Percentiles rank a stretch among this genome's conserved stretches.
Evolutionary conservation across 2,113 vertebrate species (phyloP).

Genomic region (Chaenogobius annularis): DNA sequence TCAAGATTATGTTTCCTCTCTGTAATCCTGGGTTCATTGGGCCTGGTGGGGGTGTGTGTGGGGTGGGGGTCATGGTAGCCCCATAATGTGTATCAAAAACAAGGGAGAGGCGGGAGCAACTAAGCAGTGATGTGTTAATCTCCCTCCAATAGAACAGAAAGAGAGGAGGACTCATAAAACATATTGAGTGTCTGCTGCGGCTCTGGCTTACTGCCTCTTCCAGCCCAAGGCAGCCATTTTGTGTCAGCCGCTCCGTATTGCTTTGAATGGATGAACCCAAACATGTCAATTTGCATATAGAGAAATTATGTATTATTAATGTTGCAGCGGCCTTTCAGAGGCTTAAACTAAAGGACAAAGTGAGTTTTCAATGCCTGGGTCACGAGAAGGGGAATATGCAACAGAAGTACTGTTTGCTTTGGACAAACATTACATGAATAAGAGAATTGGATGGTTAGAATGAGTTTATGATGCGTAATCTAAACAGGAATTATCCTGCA

Average conservation of each 20-base stretch:
- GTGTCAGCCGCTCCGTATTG: slow-evolving; percentile 45
- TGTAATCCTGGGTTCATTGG: slow-evolving; percentile 40
- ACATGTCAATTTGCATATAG: slow-evolving; percentile 8
- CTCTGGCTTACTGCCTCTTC: slow-evolving; percentile 53
- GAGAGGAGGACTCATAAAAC: slow-evolving; percentile 16
- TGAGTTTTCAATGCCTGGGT: neutral
- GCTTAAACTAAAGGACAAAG: slow-evolving; percentile 1
- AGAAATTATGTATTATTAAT: slow-evolving; percentile 29
- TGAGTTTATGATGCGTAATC: neutral
- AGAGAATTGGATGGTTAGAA: neutral
- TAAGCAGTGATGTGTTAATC: slow-evolving; percentile 54
- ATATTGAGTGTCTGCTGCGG: slow-evolving; percentile 34
- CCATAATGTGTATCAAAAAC: slow-evolving; percentile 33
- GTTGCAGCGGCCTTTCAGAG: neutral
- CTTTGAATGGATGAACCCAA: neutral
- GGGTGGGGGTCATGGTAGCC: slow-evolving; percentile 33
- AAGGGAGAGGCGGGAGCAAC: slow-evolving; percentile 29
- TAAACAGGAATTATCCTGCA: neutral
- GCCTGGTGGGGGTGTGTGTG: slow-evolving; percentile 3
- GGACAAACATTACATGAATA: neutral
- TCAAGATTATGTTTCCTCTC: slow-evolving; percentile 61
- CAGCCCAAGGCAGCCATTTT: slow-evolving; percentile 66
- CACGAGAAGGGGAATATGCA: neutral
- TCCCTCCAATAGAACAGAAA: slow-evolving; percentile 30
- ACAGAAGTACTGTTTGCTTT: neutral